Conservation (phyloP, 2,888 invertebrate genomes). For the Trissoscelio sp. region DNA sequence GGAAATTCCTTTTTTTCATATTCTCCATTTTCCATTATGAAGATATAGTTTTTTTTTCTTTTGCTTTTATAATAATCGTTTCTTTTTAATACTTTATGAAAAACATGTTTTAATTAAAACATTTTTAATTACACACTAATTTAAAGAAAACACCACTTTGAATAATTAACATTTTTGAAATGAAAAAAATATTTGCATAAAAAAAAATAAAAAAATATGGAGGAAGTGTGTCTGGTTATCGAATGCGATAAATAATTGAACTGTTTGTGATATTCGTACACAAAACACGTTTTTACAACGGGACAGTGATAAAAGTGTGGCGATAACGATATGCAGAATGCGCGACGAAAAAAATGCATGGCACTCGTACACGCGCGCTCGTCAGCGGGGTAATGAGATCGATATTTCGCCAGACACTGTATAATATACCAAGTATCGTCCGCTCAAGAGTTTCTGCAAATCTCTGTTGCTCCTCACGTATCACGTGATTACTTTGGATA, state of each 20-base stretch:
- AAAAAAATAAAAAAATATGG: too few species aligned
- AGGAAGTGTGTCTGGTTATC: constrained; percentile 34
- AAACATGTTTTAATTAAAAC: too few species aligned
- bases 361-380: constrained; percentile 43
- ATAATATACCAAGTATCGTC: constrained; percentile 32
- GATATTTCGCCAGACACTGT: constrained; percentile 73
- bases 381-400: constrained; percentile 70
- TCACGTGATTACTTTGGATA: constrained; percentile 10
- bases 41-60: too few species aligned
- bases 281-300: constrained; percentile 40
- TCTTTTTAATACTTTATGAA: too few species aligned
- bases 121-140: too few species aligned
- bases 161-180: too few species aligned
- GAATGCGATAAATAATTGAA: constrained; percentile 46
- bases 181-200: too few species aligned
- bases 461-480: constrained; percentile 22
- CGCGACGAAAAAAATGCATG: constrained; percentile 25
- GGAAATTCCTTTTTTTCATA: not conserved
- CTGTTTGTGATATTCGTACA: constrained; percentile 27
- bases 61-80: too few species aligned
- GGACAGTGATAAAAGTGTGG: constrained; percentile 16
- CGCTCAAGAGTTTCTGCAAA: constrained; percentile 33
- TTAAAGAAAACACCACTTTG: too few species aligned
- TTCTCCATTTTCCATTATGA: too few species aligned
- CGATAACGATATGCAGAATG: constrained; percentile 47